Evolutionary conservation across 2,113 vertebrate genomes (phyloP), one percentile per base, ranked within the genome.

Genomic region (Saccopteryx bilineata): DNA sequence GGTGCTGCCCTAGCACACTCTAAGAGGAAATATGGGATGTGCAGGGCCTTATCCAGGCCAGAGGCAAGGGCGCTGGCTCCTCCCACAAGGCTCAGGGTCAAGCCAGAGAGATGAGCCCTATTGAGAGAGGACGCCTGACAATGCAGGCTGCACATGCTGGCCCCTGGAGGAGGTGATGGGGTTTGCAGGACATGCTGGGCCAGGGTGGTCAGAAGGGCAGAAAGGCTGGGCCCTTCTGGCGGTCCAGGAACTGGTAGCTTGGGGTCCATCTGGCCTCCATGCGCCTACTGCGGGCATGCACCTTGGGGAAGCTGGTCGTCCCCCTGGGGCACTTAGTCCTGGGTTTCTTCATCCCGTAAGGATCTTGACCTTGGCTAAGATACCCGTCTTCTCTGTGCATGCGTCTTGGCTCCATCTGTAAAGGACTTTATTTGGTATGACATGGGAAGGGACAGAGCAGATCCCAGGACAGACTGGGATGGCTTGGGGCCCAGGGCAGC

Each of bases 1-100:
- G 31, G 46, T 56, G 28, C 0, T 0, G 48, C 11, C 54, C 54
- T 9, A 5, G 69, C 52, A 9, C 75, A 2, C 1, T 3, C 33
- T 17, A 2, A 54, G 39, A 48, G 31, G n/a, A 33, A 7, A 9
- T 3, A 11, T 2, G 24, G 39, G 39, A 1, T 4, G 0, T 46
- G 7, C 18, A 26, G 48, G 72, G 79, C 75, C 54, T 71, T 11
- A 17, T 18, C 6, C 2, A 18, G 28, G 54, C 61, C 19, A 1
- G 9, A 26, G 75, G 0, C 0, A 0, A 1, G 9, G 69, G 3
- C 82, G 60, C 1, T 8, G 61, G 65, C 60, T 66, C 5, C n/a
- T 7, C 2, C 18, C 46, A 39, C 8, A 11, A 63, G n/a, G 7
- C 8, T 0, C 26, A 0, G 52, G 68, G 52, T 83, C n/a, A 9